Evolutionary conservation across 2,888 invertebrate species (phyloP).

Genomic region (Pegoplata infirma): DNA sequence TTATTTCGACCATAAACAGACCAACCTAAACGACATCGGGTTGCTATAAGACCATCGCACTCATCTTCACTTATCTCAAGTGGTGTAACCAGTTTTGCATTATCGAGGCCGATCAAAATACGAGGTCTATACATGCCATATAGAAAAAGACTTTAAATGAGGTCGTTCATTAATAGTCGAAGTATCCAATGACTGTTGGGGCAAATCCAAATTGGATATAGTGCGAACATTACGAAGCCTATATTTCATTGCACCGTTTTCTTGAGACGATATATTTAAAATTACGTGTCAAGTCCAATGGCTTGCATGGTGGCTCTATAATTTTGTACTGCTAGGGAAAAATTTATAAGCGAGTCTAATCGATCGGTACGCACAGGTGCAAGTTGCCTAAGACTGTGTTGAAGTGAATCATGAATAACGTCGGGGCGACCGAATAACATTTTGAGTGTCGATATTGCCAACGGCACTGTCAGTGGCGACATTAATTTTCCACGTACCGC

Average conservation of each 20-base stretch:
- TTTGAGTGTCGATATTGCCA: too few relatives aligned
- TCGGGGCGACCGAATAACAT: too few relatives aligned
- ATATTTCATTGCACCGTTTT: background rate
- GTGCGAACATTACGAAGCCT: background rate
- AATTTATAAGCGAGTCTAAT: too few relatives aligned
- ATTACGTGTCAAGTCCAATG: background rate
- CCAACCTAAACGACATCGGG: background rate
- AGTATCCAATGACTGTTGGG: background rate
- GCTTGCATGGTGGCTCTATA: too few relatives aligned
- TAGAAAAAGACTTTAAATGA: background rate
- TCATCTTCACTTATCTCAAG: background rate
- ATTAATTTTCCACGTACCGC: too few relatives aligned
- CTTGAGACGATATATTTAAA: constrained; percentile 7
- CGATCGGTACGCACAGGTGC: too few relatives aligned
- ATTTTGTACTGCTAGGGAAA: too few relatives aligned
- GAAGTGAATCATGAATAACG: too few relatives aligned
- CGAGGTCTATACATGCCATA: background rate
- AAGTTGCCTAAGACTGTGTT: too few relatives aligned
- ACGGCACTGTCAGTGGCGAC: too few relatives aligned
- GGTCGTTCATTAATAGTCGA: background rate
- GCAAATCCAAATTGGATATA: background rate
- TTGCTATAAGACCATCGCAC: background rate
- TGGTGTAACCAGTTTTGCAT: background rate
- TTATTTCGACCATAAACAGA: background rate
- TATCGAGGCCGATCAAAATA: constrained; percentile 8